Conservation (phyloP, 2,797 vertebrate genomes). For the Meda fulgida region DNA sequence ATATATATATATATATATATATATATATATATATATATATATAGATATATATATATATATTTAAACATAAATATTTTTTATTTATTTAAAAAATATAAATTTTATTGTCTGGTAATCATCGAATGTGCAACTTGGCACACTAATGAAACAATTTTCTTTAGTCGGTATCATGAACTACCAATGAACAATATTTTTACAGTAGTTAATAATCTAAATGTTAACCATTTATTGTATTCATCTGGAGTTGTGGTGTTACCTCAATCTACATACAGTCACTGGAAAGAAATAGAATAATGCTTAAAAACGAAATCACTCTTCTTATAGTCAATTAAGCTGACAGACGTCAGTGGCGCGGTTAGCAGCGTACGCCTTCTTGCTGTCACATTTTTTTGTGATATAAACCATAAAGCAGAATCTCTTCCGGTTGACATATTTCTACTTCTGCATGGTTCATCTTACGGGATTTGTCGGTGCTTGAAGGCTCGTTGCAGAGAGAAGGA, state of each 20-base stretch:
- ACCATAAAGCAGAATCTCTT: slow-evolving; percentile 8
- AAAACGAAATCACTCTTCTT: neutral
- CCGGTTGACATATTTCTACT: slow-evolving; percentile 9
- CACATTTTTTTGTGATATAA: neutral
- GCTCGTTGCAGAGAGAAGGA: neutral
- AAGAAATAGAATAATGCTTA: neutral
- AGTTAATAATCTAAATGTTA: neutral
- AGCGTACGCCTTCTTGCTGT: neutral
- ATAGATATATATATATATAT: too few relatives aligned
- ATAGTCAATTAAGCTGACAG: neutral
- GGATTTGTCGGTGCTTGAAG: slow-evolving; percentile 11
- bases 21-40: too few relatives aligned
- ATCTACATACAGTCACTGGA: neutral
- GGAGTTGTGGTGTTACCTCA: neutral
- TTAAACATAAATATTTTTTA: too few relatives aligned
- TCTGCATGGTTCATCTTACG: neutral
- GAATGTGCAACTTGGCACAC: neutral
- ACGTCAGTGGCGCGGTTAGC: neutral
- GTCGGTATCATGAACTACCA: neutral
- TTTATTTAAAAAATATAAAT: neutral
- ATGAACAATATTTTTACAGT: neutral
- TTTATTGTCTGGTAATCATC: neutral
- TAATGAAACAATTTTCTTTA: neutral
- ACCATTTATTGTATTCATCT: neutral
- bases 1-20: too few relatives aligned